phyloP scores from a whole-genome alignment of 2,797 vertebrate genomes.

The Girardinus metallicus region DNA sequence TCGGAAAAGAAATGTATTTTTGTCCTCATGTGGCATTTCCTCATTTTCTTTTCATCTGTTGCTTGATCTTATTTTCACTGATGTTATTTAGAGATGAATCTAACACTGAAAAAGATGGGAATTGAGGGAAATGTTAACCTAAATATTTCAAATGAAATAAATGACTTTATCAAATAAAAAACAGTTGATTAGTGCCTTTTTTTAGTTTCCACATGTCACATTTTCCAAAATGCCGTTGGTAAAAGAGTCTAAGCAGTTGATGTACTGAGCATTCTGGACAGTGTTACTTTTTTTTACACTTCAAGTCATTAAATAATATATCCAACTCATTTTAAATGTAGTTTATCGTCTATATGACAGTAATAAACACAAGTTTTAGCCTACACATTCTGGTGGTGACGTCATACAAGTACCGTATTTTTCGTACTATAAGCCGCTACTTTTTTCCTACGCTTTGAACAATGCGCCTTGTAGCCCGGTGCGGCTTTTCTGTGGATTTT shows the following conservation, averaged over 20 bases:
- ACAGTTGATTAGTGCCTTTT: not conserved
- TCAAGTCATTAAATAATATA: not conserved
- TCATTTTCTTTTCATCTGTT: constrained; percentile 56
- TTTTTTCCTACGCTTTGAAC: too few relatives aligned
- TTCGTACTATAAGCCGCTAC: too few relatives aligned
- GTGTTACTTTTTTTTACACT: not conserved
- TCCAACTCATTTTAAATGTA: too few relatives aligned
- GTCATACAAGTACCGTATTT: not conserved
- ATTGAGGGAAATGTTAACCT: constrained; percentile 57
- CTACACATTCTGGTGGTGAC: not conserved
- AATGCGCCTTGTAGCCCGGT: too few relatives aligned
- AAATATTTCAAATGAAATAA: constrained; percentile 67
- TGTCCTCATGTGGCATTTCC: constrained; percentile 52
- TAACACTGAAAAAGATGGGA: constrained; percentile 33
- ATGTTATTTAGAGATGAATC: constrained; percentile 50
- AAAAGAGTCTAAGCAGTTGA: not conserved
- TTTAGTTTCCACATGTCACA: not conserved
- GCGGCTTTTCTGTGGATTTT: too few relatives aligned
- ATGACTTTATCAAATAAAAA: constrained; percentile 58
- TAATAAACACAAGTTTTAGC: too few relatives aligned
- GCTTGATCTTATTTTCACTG: constrained; percentile 59
- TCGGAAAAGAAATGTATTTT: constrained; percentile 49
- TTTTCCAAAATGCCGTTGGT: not conserved
- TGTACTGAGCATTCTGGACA: not conserved
- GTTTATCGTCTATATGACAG: too few relatives aligned